A percentile compares a stretch with the other conserved stretches of the same genome.
Evolutionary conservation across 2,113 vertebrate genomes (phyloP).

Genomic region (Puntigrus tetrazona): DNA sequence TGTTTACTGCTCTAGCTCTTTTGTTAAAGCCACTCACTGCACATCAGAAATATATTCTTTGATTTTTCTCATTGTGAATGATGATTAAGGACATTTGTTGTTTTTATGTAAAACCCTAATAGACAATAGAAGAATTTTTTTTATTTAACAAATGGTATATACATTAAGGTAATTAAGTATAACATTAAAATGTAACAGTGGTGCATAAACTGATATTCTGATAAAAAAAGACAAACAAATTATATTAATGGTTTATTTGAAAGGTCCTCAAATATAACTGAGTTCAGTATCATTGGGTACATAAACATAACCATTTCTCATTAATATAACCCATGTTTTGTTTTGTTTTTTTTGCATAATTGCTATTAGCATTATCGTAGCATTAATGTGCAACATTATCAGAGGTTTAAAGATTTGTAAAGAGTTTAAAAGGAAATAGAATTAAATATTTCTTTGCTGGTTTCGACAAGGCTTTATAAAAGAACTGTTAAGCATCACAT

Average conservation of each 20-base stretch:
- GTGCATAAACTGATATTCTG: not conserved
- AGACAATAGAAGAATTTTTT: not conserved
- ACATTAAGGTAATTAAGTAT: not conserved
- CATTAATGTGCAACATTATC: not conserved
- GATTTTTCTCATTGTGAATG: too few relatives aligned
- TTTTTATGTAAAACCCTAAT: too few relatives aligned
- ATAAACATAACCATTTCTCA: not conserved
- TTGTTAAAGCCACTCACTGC: too few relatives aligned
- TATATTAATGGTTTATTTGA: not conserved
- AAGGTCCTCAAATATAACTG: not conserved
- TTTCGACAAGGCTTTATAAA: not conserved
- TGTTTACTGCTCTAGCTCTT: too few relatives aligned
- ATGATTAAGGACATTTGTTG: too few relatives aligned
- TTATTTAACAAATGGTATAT: not conserved
- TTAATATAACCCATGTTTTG: not conserved
- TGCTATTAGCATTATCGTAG: not conserved
- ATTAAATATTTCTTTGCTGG: not conserved
- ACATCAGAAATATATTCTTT: too few relatives aligned
- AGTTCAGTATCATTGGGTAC: not conserved
- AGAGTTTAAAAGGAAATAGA: not conserved
- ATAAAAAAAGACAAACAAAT: not conserved
- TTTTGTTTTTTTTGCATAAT: not conserved
- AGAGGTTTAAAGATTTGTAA: not conserved
- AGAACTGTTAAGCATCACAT: not conserved
- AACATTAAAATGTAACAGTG: not conserved